A percentile compares a stretch with the other conserved stretches of the same genome.
These are phyloP conservation scores for Diarsia mendica DNA, from an alignment of 2,888 invertebrate genomes.

Conservation along the genomic window DNA sequence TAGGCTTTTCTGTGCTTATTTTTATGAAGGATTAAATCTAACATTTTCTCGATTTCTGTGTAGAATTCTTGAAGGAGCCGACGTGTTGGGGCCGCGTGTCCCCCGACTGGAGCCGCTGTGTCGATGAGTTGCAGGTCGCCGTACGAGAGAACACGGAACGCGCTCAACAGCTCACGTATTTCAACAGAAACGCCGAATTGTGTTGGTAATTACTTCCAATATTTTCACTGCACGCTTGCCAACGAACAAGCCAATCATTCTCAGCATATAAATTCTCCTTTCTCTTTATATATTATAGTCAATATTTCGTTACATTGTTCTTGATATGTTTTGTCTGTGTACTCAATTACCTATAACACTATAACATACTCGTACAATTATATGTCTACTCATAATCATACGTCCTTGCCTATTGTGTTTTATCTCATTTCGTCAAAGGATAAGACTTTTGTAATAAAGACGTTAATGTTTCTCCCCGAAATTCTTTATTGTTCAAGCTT, in stretches of 20 bases:
- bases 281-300: slow-evolving; percentile 1
- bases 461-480: slow-evolving; percentile 14
- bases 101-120: slow-evolving; percentile 83
- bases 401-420: slow-evolving; percentile 17
- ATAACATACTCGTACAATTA: slow-evolving; percentile 14
- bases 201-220: slow-evolving; percentile 79
- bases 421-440: slow-evolving; percentile 13
- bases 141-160: slow-evolving; percentile 82
- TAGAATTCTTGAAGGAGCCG: slow-evolving; percentile 85
- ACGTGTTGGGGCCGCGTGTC: slow-evolving; percentile 84
- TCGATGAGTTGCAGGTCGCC: slow-evolving; percentile 80
- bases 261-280: slow-evolving; percentile 4
- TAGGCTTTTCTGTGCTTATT: background rate
- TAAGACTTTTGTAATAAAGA: slow-evolving; percentile 12
- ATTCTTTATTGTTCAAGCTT: slow-evolving; percentile 15
- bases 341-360: slow-evolving; percentile 28
- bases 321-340: slow-evolving; percentile 25
- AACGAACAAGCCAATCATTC: background rate
- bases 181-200: slow-evolving; percentile 82
- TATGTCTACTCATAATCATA: slow-evolving; percentile 8
- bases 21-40: background rate
- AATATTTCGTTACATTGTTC: slow-evolving; percentile 10
- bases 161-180: slow-evolving; percentile 81
- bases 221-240: slow-evolving; percentile 2
- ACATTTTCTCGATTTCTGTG: slow-evolving; percentile 1